Evolutionary conservation across 2,888 invertebrate species (phyloP).

Genomic region (Osmoderma eremita): DNA sequence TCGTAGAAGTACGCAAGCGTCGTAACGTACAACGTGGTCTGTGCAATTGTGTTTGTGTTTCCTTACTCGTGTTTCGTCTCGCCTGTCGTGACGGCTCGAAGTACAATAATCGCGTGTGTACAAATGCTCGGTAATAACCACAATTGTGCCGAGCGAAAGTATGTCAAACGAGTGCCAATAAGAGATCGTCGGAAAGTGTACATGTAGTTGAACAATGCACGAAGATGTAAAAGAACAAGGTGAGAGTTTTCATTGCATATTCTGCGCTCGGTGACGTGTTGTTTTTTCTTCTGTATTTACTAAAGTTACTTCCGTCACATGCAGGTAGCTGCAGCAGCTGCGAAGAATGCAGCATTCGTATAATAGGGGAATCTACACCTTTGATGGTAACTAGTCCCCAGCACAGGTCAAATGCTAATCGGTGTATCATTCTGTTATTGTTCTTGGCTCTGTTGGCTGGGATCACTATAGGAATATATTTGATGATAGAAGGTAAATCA

Average conservation of each 20-base stretch:
- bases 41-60: too few species aligned
- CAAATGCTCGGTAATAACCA: not conserved
- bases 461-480: slow-evolving; percentile 39
- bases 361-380: slow-evolving; percentile 17
- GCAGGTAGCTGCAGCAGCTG: slow-evolving; percentile 21
- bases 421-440: slow-evolving; percentile 38
- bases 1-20: too few species aligned
- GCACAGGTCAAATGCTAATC: slow-evolving; percentile 25
- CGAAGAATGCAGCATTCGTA: slow-evolving; percentile 19
- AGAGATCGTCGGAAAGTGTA: not conserved
- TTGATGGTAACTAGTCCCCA: not conserved
- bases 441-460: slow-evolving; percentile 39
- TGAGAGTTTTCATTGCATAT: slow-evolving; percentile 1
- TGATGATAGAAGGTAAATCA: slow-evolving; percentile 41
- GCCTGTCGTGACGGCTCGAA: too few species aligned
- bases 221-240: slow-evolving; percentile 23
- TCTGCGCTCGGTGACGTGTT: not conserved
- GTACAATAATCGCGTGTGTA: slow-evolving; percentile 5
- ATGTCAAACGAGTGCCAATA: slow-evolving; percentile 9
- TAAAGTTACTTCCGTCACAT: not conserved
- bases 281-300: not conserved
- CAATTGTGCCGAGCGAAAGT: not conserved
- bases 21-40: too few species aligned
- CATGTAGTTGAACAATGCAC: slow-evolving; percentile 7
- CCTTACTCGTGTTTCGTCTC: slow-evolving; percentile 1